Base-by-base conservation (phyloP, 2,888 invertebrate species). In the Dinocampus coccinellae region DNA sequence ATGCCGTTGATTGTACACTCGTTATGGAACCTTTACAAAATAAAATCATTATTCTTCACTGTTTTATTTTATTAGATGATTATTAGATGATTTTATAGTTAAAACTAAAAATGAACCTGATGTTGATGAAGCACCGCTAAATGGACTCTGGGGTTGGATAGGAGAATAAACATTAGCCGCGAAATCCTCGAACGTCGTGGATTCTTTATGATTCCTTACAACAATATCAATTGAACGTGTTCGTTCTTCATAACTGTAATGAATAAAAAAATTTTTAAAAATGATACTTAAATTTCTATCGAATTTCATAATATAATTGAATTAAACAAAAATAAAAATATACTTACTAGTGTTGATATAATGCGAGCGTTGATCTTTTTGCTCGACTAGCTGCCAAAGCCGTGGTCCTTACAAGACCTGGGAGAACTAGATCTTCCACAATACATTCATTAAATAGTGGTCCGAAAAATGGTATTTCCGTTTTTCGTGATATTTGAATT, bases 391-490 rank as follows among this genome's bases (percentile, higher is more conserved):
- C 98, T 84, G 95, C 94, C 75, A 97, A 91, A 65, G 97, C 97
- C 33, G 98, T 97, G 65, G 95, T 93, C 70, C 97, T 90, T 13
- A 98, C 95, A 69, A 99, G 90, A 60, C 95, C 94, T 29, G 98
- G 96, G 78, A 97, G 86, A 74, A 93, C 90, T 75, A 89, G 89
- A 75, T 91, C 91, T 80, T 93, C 93, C 22, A 95, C 92, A 70
- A 95, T 92, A 79, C 95, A 94, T 88, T 98, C 99, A 87, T 98
- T 95, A 89, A 96, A 98, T 75, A 99, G 89, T 2, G 99, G 97
- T 0, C 99, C 99, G 89, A 98, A 98, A 88, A 93, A 94, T n/a
- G 95, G 94, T 78, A 95, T 93, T 42, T 86, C 87, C 0, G 84
- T 73, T 69, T 87, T 87, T 80, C 95, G 91, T 77, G 94, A 92